These are phyloP conservation scores for Glandiceps talaboti DNA, from an alignment of 53 echinoderm and acorn worm species.

Conservation along the genomic window DNA sequence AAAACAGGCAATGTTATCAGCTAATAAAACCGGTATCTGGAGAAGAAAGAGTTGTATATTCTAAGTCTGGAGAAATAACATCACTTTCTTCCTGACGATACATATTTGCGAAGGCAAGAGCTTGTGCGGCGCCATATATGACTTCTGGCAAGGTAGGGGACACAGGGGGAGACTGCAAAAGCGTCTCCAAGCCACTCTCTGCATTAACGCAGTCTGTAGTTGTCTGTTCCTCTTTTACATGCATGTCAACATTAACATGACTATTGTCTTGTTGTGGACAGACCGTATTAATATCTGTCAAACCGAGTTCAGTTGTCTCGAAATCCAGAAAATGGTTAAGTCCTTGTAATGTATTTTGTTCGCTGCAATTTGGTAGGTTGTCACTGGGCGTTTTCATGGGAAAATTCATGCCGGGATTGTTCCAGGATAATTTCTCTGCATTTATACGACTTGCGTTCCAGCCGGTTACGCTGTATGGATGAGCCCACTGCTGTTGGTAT, in stretches of 20 bases:
- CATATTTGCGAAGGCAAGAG: constrained; percentile 86
- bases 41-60: no score
- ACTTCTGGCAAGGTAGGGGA: constrained; percentile 80
- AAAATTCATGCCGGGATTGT: neutral
- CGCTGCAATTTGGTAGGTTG: no score
- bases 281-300: no score
- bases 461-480: neutral
- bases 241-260: no score
- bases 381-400: neutral
- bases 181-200: constrained; percentile 7
- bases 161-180: constrained; percentile 27
- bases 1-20: no score
- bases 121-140: constrained; percentile 75
- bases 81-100: constrained; percentile 25
- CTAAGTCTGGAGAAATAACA: no score
- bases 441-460: neutral
- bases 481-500: neutral
- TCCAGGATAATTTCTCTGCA: neutral
- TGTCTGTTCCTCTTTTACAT: constrained; percentile 3
- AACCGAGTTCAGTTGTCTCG: no score
- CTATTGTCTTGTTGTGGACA: no score
- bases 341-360: no score
- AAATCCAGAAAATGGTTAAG: no score
- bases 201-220: constrained; percentile 1
- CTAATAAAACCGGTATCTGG: no score